Evolutionary conservation across 2,797 vertebrate genomes (phyloP).

Genomic region (Cheirogaleus major): DNA sequence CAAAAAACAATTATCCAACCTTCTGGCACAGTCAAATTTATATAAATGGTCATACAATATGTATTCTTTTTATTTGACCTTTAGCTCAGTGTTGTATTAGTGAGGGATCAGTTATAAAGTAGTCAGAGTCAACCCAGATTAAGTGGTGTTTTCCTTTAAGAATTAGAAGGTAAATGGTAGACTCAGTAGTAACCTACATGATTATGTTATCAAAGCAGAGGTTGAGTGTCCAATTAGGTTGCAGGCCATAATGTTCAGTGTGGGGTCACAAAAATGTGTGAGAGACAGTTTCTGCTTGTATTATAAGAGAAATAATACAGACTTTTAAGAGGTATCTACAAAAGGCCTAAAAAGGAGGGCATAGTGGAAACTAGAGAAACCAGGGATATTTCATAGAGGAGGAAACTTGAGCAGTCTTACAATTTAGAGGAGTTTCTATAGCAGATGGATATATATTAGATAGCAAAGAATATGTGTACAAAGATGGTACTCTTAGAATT

Average conservation of each 20-base stretch:
- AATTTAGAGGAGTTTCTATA: neutral
- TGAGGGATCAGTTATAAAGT: neutral
- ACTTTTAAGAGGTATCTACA: neutral
- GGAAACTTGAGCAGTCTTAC: neutral
- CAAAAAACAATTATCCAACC: neutral
- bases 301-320: neutral
- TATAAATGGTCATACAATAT: neutral
- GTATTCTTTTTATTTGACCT: neutral
- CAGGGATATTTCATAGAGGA: neutral
- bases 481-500: neutral
- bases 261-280: neutral
- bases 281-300: neutral
- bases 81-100: slow-evolving; percentile 20
- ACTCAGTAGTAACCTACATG: neutral
- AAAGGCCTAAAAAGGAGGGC: neutral
- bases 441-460: neutral
- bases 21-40: neutral
- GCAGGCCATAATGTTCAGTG: neutral
- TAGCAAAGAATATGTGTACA: neutral
- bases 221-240: neutral
- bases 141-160: slow-evolving; percentile 13
- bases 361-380: neutral
- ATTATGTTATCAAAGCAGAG: neutral
- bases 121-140: neutral
- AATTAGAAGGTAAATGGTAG: neutral